Percentiles rank a stretch among this genome's conserved stretches.
Evolutionary conservation across 2,888 invertebrate genomes (phyloP).

Genomic region (Omphaloscelis lunosa): DNA sequence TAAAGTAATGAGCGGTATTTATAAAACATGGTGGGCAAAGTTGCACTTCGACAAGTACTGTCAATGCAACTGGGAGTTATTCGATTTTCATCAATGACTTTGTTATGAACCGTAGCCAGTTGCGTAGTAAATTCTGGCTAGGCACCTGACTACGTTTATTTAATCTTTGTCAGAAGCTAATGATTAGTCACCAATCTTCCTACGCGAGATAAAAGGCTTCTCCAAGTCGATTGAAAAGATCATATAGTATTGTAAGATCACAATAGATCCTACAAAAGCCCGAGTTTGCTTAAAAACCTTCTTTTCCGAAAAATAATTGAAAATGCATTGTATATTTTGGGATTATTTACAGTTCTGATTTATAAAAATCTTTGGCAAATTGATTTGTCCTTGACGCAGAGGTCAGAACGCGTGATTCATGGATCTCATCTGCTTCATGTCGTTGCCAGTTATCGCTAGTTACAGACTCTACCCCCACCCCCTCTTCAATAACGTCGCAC

Average conservation of each 20-base stretch:
- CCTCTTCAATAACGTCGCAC: conserved; percentile 13
- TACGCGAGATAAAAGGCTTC: background rate
- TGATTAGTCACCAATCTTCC: background rate
- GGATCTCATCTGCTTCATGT: conserved; percentile 47
- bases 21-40: conserved; percentile 23
- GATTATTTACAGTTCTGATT: background rate
- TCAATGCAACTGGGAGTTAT: background rate
- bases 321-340: background rate
- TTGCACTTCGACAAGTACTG: conserved; percentile 31
- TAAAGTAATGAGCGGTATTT: conserved; percentile 38
- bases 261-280: background rate
- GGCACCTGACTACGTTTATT: conserved; percentile 7
- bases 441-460: conserved; percentile 36
- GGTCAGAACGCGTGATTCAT: conserved; percentile 36
- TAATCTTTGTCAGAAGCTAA: background rate
- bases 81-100: conserved; percentile 12
- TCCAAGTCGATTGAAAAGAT: background rate
- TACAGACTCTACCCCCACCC: conserved; percentile 25
- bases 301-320: background rate
- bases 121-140: conserved; percentile 13
- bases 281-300: background rate
- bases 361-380: background rate
- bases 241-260: background rate
- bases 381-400: conserved; percentile 38
- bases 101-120: conserved; percentile 14